Evolutionary conservation across 2,113 vertebrate genomes (phyloP).

Genomic region (Chaetodon trifascialis): DNA sequence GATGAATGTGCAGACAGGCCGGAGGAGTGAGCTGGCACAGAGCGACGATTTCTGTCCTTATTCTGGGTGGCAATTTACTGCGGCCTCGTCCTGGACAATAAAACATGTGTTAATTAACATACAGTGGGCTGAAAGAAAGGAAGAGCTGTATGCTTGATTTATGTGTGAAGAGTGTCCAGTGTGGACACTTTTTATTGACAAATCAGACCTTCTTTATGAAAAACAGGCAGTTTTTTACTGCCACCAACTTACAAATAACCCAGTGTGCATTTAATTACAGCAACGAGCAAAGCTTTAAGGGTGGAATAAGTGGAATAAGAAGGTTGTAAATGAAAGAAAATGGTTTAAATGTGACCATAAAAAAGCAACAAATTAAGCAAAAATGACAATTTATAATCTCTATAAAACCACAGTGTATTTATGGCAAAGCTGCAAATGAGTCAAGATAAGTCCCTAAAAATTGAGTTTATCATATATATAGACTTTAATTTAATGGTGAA

Average conservation of each 20-base stretch:
- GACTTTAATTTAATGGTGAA: no score
- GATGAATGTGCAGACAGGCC: constrained; percentile 55
- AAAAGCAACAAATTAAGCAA: neutral
- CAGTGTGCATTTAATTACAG: neutral
- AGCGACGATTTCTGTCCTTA: neutral
- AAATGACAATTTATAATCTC: neutral
- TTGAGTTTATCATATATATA: no score
- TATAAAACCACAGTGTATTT: no score
- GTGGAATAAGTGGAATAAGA: no score
- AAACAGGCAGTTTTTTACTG: neutral
- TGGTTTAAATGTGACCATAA: neutral
- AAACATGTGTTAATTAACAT: constrained; percentile 25
- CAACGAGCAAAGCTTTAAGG: no score
- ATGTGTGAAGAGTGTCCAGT: neutral
- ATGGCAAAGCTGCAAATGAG: no score
- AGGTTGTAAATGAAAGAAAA: no score
- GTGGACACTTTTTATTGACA: neutral
- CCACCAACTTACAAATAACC: neutral
- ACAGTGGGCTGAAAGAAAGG: neutral
- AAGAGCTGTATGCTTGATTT: neutral
- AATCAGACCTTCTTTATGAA: neutral
- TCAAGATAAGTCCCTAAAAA: no score
- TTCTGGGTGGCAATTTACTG: constrained; percentile 26
- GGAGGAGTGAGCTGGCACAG: constrained; percentile 22
- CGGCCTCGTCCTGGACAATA: neutral